Evolutionary conservation across 1,140 invertebrate genomes (phyloP), one percentile per base, ranked within the genome.

Genomic region (Tetranychus cinnabarinus): DNA sequence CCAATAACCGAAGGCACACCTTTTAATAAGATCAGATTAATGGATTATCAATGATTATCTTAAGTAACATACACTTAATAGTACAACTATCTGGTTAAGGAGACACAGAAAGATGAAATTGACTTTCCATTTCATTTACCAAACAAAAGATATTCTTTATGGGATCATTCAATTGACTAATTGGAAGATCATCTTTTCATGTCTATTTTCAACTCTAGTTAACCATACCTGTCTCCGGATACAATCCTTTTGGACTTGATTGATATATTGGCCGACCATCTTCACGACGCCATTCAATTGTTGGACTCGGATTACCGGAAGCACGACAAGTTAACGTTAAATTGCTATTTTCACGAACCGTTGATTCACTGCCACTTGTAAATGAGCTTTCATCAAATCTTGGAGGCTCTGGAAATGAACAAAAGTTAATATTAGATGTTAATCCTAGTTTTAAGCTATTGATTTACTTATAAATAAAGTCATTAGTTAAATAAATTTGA

Each of bases 231-330:
- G n/a, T 6, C 15, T 54, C 34, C 7, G 50, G 50, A 23, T 54
- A 54, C 15, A 31, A 31, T 31, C 50, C 50, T 7, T 8, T 45
- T 15, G 56, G 39, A 52, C n/a, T 52, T 10, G 46, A 59, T 50
- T 87, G 77, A 45, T 84, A 77, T 68, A 89, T 88, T 54, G 79
- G 78, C 71, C 80, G 78, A 1, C 84, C 83, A 72, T 88, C 85
- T 71, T 90, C 86, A 65, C 87, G 77, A 73, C 86, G 85, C 88
- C 88, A 91, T 72, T 84, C 85, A 68, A 91, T 86, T 31, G 61
- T 68, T 2, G 76, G 76, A 34, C 63, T 67, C 2, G 77, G 77
- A 57, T 73, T 73, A 0, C 77, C 77, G 1, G 69, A 68, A 2
- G 77, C 77, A n/a, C 69, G 67, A 68, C 77, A 78, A 1, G 69